Base-by-base conservation (phyloP, 2,797 vertebrate species). In the Lagodon rhomboides region DNA sequence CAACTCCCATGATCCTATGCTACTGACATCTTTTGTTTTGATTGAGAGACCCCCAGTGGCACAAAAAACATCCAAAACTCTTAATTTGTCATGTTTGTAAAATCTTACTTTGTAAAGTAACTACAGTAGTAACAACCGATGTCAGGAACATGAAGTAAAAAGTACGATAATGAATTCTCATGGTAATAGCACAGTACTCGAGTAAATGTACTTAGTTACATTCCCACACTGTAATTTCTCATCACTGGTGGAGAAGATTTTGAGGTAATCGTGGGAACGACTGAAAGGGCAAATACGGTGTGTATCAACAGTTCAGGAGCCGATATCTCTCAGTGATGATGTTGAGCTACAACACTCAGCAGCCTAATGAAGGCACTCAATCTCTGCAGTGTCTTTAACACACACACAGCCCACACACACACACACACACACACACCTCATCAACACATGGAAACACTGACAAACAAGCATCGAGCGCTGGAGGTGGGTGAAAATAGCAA, bases 401-500 rank as follows among this genome's bases (percentile, higher is more conserved):
- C 54, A 54, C 44, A n/a, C 44, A 16, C 67, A 69, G 34, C 34
- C 9, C 34, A 60, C 54, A 54, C 54, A 53, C 44, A 17, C 34
- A 60, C 54, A 54, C 54, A 53, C 44, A 17, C 34, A 12, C 66
- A 68, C 51, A 56, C 67, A 67, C 46, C 67, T 74, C 46, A 60
- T 60, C 44, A 71, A 60, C 44, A 20, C 41, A 55, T 17, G 30
- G n/a, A 53, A 69, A 69, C 20, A 22, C 38, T 38, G 17, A 38
- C 34, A 61, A 72, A 59, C 27, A 73, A 56, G 71, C 30, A 25
- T 23, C 64, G 18, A 56, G 23, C 41, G n/a, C 15, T 58, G 50
- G 27, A 78, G 44, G 4, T n/a, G 22, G 50, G 25, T 49, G 41
- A 63, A 87, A 79, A 82, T 54, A 77, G 75, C 56, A 88, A 4